Base-by-base conservation (phyloP, 2,888 invertebrate species). In the Gymnoscelis rufifasciata region DNA sequence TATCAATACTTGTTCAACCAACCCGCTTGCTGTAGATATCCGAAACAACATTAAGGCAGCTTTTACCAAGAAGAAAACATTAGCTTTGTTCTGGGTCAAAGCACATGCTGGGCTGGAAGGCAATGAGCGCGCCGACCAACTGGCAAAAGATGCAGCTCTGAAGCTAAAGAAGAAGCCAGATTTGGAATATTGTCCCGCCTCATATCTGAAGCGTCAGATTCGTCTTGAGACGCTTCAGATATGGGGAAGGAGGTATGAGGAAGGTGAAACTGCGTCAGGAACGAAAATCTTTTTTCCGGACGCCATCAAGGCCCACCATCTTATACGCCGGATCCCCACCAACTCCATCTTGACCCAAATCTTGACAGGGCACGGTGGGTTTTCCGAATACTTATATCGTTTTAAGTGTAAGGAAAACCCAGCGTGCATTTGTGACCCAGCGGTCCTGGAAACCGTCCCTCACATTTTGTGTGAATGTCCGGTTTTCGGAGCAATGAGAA, bases 271-370 rank as follows among this genome's bases (percentile, higher is more conserved):
- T 0, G 59, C 51, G 0, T 5, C 30, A 0, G 15, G 13, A 0
- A 59, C 56, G 0, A 57, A 51, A 13, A 2, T 50, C 0, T 57
- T 57, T 11, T 51, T 59, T 14, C 55, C 56, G 0, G 38, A 47
- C 28, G 47, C 36, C 0, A 11, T 19, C 1, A 2, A 11, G 4
- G 48, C 48, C 0, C 37, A 51, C 23, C 37, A 10, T 2, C 38
- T 29, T 4, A 1, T 52, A 0, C 24, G 26, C 0, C 7, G 27
- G 2, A 27, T 50, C 0, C 2, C 6, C 1, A 15, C 31, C 0
- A 15, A 8, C 0, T 4, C 12, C 0, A 6, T 38, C 0, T 0
- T 28, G 0, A 52, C 50, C 0, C 50, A 55, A 7, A 2, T 46
- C 0, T 6, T 55, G 23, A 52, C 48, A 1, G 47, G 48, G 0